phyloP scores from a whole-genome alignment of 1,140 invertebrate genomes.

The Drosophila nigrodunni region DNA sequence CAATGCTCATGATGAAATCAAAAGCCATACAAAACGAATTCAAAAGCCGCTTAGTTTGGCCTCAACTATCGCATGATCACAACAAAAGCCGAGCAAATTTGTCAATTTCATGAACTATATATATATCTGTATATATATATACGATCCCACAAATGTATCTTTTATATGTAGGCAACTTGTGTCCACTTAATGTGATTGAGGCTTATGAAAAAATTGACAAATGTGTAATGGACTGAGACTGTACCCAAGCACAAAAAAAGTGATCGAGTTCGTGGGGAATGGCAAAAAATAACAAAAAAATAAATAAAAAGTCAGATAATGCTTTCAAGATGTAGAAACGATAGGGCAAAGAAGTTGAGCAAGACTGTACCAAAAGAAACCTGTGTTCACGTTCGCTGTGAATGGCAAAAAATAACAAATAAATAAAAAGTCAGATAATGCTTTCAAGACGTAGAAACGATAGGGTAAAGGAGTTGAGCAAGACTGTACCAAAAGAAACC shows the following conservation, averaged over 20 bases:
- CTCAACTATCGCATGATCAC: conserved; percentile 20
- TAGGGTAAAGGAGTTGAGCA: not conserved
- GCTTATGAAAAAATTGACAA: conserved; percentile 31
- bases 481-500: conserved; percentile 3
- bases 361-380: conserved; percentile 2
- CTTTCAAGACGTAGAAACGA: too few species aligned
- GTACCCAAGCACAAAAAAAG: not conserved
- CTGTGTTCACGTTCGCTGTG: conserved; percentile 2
- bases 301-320: too few species aligned
- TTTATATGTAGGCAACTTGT: not conserved
- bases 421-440: too few species aligned
- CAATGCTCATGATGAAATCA: conserved; percentile 38
- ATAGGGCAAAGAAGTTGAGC: not conserved
- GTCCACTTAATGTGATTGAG: conserved; percentile 18
- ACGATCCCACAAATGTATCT: conserved; percentile 1
- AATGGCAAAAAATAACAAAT: not conserved
- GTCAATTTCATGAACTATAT: conserved; percentile 7
- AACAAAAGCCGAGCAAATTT: conserved; percentile 42
- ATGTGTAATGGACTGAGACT: conserved; percentile 7
- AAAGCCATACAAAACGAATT: conserved; percentile 26
- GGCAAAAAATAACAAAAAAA: not conserved
- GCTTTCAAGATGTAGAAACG: too few species aligned
- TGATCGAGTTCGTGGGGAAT: not conserved
- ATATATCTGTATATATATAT: conserved; percentile 6
- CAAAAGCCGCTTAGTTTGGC: conserved; percentile 37